phyloP scores from a whole-genome alignment of 2,888 invertebrate genomes.

The Cyclophora punctaria region DNA sequence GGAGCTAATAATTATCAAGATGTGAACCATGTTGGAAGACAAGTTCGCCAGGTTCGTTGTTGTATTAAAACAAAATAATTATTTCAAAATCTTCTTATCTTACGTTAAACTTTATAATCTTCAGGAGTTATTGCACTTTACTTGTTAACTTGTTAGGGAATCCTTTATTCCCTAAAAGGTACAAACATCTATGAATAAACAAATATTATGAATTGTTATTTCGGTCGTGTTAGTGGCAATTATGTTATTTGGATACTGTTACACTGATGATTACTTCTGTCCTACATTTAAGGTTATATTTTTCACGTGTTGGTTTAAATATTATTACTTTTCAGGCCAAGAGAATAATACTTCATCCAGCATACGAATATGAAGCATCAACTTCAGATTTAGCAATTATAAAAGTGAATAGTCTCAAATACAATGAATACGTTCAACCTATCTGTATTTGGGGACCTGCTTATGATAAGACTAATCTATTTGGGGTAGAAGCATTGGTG shows the following conservation, averaged over 20 bases:
- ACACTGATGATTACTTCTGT: conserved; percentile 2
- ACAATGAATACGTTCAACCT: conserved; percentile 57
- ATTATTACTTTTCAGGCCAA: conserved; percentile 35
- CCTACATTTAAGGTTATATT: background rate
- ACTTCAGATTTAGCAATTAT: conserved; percentile 62
- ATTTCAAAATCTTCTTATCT: too few relatives aligned
- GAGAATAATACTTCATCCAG: conserved; percentile 51
- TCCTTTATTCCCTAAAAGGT: too few relatives aligned
- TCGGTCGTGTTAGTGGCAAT: too few relatives aligned
- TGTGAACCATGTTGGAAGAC: conserved; percentile 38
- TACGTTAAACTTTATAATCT: too few relatives aligned
- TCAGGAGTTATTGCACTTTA: too few relatives aligned
- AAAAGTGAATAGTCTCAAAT: conserved; percentile 41
- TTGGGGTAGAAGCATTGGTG: conserved; percentile 52
- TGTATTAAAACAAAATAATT: too few relatives aligned
- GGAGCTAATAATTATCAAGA: conserved; percentile 46
- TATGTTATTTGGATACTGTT: too few relatives aligned
- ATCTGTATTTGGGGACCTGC: conserved; percentile 64
- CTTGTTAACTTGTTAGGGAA: too few relatives aligned
- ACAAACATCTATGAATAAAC: too few relatives aligned
- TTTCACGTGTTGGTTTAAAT: too few relatives aligned
- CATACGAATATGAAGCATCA: conserved; percentile 33
- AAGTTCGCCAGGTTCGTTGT: conserved; percentile 29
- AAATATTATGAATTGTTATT: too few relatives aligned
- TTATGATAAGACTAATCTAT: conserved; percentile 47